Conservation (phyloP, 64 coral and sea anemone genomes). For the Porites lutea region DNA sequence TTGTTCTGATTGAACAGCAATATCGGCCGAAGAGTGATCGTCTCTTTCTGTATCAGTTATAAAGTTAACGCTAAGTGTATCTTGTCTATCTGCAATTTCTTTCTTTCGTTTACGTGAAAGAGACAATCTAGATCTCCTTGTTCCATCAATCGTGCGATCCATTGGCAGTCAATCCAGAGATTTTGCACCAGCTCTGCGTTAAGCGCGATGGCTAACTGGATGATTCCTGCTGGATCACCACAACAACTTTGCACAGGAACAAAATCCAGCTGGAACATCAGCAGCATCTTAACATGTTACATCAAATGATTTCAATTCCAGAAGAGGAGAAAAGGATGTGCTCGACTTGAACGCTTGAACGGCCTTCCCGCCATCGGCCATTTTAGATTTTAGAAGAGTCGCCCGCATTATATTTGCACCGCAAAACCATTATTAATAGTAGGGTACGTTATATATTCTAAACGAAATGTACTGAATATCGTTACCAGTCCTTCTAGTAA, state of each 20-base stretch:
- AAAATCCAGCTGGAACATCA: not conserved
- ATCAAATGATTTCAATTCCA: no score
- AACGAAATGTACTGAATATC: not conserved
- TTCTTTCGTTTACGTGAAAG: slow-evolving; percentile 31
- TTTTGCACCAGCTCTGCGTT: no score
- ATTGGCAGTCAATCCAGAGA: no score
- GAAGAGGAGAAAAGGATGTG: not conserved
- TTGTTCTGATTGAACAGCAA: not conserved
- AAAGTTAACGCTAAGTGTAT: not conserved
- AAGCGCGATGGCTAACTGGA: no score
- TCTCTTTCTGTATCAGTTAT: not conserved
- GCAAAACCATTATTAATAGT: not conserved
- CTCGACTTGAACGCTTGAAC: not conserved
- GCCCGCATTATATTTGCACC: not conserved
- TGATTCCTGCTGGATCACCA: no score
- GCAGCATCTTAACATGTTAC: no score
- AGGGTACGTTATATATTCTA: no score
- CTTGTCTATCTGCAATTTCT: not conserved
- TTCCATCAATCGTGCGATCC: not conserved
- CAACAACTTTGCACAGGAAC: not conserved
- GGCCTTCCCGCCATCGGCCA: not conserved
- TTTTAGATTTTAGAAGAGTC: not conserved
- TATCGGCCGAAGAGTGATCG: not conserved
- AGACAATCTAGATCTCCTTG: not conserved
- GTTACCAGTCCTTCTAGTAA: not conserved